Percentiles rank a stretch among this genome's conserved stretches.
phyloP scores from a whole-genome alignment of 2,888 invertebrate species.

The Synanthedon tipuliformis region DNA sequence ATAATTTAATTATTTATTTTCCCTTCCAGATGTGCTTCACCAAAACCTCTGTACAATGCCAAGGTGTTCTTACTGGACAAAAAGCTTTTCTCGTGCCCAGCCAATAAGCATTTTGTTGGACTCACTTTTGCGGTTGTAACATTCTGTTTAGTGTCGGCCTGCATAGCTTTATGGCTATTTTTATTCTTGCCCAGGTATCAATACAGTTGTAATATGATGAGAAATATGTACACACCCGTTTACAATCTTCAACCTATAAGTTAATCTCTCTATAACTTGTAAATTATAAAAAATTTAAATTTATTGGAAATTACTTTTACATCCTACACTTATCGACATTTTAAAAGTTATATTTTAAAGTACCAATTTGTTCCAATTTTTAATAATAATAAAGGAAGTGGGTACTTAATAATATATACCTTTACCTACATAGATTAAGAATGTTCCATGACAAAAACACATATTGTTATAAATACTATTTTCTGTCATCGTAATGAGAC shows the following conservation, averaged over 20 bases:
- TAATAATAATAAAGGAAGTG: too few species aligned
- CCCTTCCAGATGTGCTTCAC: slow-evolving; percentile 58
- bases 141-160: slow-evolving; percentile 25
- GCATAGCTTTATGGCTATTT: slow-evolving; percentile 44
- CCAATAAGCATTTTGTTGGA: slow-evolving; percentile 19
- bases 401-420: too few species aligned
- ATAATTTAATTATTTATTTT: too few species aligned
- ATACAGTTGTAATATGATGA: slow-evolving; percentile 13
- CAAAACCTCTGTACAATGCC: slow-evolving; percentile 44
- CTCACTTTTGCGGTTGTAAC: slow-evolving; percentile 25
- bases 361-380: too few species aligned
- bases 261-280: not conserved
- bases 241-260: not conserved
- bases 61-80: slow-evolving; percentile 50
- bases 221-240: not conserved
- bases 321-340: too few species aligned
- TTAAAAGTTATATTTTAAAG: too few species aligned
- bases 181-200: slow-evolving; percentile 33
- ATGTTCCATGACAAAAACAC: too few species aligned
- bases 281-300: too few species aligned
- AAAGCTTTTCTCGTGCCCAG: slow-evolving; percentile 49
- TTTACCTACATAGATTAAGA: too few species aligned
- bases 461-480: too few species aligned
- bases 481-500: too few species aligned
- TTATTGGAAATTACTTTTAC: too few species aligned